These are phyloP conservation scores for Lepisosteus oculatus DNA, from an alignment of 2,113 vertebrate species.

Conservation along the genomic window DNA sequence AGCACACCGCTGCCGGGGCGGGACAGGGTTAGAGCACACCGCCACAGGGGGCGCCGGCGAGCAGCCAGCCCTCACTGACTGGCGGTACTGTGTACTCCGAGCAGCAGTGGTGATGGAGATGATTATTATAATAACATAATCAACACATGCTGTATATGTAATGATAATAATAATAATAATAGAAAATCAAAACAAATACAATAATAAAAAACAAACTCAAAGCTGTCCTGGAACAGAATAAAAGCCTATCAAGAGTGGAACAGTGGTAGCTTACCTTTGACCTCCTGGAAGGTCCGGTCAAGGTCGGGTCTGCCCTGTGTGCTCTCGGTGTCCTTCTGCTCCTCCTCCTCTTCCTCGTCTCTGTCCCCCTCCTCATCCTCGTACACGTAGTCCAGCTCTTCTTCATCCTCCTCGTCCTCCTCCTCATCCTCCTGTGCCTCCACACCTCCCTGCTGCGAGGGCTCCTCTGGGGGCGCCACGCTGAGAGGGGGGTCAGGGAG, in stretches of 20 bases:
- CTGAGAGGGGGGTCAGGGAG: constrained; percentile 48
- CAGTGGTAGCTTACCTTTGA: constrained; percentile 75
- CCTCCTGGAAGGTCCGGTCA: constrained; percentile 73
- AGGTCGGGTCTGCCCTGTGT: constrained; percentile 60
- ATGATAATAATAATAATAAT: too few species aligned
- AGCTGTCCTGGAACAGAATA: too few species aligned
- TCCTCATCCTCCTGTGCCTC: constrained; percentile 55
- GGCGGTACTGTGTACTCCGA: background rate
- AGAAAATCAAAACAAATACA: too few species aligned
- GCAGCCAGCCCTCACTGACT: too few species aligned
- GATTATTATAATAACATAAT: too few species aligned
- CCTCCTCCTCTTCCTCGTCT: constrained; percentile 76
- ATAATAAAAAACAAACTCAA: too few species aligned
- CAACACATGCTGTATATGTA: too few species aligned
- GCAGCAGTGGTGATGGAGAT: background rate
- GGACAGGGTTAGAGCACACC: constrained; percentile 46
- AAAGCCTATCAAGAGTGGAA: too few species aligned
- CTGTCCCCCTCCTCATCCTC: constrained; percentile 79
- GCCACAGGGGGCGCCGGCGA: constrained; percentile 22
- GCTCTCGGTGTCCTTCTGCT: constrained; percentile 67
- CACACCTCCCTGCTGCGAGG: constrained; percentile 75
- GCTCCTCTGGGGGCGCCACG: constrained; percentile 71
- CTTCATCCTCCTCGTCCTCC: constrained; percentile 66
- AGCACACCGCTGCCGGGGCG: constrained; percentile 85
- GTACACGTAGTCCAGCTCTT: constrained; percentile 74